A percentile compares a stretch with the other conserved stretches of the same genome.
These are phyloP conservation scores for Drosophila sechellia DNA, from an alignment of 1,140 invertebrate genomes.

Conservation along the genomic window DNA sequence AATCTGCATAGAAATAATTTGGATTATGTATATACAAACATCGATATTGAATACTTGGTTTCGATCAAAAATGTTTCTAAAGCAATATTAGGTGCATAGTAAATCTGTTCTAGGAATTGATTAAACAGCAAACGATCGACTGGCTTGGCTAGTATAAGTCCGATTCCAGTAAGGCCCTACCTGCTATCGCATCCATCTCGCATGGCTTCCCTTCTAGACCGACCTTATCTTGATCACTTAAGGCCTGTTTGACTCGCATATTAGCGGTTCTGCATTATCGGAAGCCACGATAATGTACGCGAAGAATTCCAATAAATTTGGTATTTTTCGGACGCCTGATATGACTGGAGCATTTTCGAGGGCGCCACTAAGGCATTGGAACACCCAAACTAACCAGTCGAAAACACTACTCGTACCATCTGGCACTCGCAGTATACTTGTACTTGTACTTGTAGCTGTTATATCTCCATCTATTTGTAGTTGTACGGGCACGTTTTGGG, in stretches of 20 bases:
- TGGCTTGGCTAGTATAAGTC: slow-evolving; percentile 4
- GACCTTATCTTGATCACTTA: slow-evolving; percentile 67
- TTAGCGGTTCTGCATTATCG: slow-evolving; percentile 52
- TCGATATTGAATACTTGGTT: not conserved
- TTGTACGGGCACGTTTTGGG: slow-evolving; percentile 60
- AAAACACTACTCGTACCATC: slow-evolving; percentile 23
- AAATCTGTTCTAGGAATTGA: too few species aligned
- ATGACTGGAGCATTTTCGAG: slow-evolving; percentile 23
- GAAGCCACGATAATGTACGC: slow-evolving; percentile 36
- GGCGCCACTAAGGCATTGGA: slow-evolving; percentile 18
- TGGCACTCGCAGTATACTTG: slow-evolving; percentile 37
- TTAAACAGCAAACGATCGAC: slow-evolving; percentile 2
- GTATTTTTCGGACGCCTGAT: slow-evolving; percentile 19
- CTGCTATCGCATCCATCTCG: slow-evolving; percentile 18
- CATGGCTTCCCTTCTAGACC: not conserved
- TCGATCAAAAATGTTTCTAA: not conserved
- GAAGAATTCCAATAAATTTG: slow-evolving; percentile 53
- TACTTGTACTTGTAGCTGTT: slow-evolving; percentile 46
- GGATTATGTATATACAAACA: too few species aligned
- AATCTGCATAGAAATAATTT: not conserved
- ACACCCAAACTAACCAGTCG: slow-evolving; percentile 6
- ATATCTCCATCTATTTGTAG: slow-evolving; percentile 35
- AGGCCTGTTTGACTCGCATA: slow-evolving; percentile 61
- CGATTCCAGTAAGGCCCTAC: not conserved
- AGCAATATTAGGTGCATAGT: too few species aligned